Evolutionary conservation across 2,797 vertebrate species (phyloP).

Genomic region (Prunella strophiata): DNA sequence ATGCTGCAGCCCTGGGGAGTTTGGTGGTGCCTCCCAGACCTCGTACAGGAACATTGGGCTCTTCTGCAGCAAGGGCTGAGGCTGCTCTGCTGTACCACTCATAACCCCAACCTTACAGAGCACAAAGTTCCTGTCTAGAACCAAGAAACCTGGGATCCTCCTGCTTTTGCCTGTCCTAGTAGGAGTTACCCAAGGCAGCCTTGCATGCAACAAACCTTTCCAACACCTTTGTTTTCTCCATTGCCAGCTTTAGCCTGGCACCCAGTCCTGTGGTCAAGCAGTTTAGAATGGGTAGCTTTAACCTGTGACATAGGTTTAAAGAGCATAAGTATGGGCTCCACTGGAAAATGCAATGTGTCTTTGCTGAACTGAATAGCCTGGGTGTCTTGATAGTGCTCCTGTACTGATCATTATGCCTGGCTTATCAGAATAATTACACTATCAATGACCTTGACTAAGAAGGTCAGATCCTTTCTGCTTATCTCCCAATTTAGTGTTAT

Average conservation of each 20-base stretch:
- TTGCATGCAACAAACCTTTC: neutral
- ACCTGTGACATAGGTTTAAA: neutral
- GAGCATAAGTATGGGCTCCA: neutral
- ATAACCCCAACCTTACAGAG: neutral
- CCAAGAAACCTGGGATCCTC: neutral
- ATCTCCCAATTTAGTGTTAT: slow-evolving; percentile 67
- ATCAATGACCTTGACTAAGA: slow-evolving; percentile 70
- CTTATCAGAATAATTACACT: slow-evolving; percentile 74
- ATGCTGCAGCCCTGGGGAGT: neutral
- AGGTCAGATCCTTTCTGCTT: slow-evolving; percentile 67
- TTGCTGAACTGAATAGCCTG: slow-evolving; percentile 22
- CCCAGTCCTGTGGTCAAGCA: neutral
- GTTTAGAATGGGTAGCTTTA: neutral
- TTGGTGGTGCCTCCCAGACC: neutral
- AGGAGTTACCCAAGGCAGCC: neutral
- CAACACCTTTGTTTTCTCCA: neutral
- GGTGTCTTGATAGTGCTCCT: slow-evolving; percentile 25
- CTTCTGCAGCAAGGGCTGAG: neutral
- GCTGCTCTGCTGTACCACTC: neutral
- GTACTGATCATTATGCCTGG: slow-evolving; percentile 3
- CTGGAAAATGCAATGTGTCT: slow-evolving; percentile 4
- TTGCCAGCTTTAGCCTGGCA: neutral
- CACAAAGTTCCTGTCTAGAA: neutral
- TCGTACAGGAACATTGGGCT: accelerated
- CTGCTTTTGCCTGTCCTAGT: neutral